phyloP scores from a whole-genome alignment of 2,888 invertebrate genomes.

The Drosophila prolongata region DNA sequence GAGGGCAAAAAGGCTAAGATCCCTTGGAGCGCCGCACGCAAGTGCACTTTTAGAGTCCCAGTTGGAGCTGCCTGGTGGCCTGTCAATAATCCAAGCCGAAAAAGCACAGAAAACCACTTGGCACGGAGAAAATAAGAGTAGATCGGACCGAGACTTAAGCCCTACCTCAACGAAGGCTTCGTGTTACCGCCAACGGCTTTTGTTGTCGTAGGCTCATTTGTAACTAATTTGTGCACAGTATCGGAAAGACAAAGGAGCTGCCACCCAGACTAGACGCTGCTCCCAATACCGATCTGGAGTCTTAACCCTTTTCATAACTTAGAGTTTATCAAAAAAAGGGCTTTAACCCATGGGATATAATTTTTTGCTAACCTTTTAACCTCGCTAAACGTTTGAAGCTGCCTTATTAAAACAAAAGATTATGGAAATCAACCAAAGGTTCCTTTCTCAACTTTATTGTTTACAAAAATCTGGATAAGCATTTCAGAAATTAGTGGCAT shows the following conservation, averaged over 20 bases:
- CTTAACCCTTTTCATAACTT: slow-evolving; percentile 16
- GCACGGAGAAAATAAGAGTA: neutral
- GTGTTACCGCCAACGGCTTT: slow-evolving; percentile 62
- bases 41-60: too few relatives aligned
- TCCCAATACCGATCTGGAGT: neutral
- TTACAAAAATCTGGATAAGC: too few relatives aligned
- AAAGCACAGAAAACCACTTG: neutral
- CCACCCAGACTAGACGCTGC: neutral
- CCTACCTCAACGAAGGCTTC: slow-evolving; percentile 51
- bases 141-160: slow-evolving; percentile 4
- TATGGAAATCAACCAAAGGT: too few relatives aligned
- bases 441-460: neutral
- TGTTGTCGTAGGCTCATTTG: slow-evolving; percentile 78
- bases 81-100: slow-evolving; percentile 54
- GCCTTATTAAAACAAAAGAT: neutral
- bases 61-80: slow-evolving; percentile 26
- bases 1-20: slow-evolving; percentile 26
- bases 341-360: neutral
- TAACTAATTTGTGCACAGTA: slow-evolving; percentile 77
- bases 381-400: too few relatives aligned
- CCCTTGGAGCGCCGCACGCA: slow-evolving; percentile 56
- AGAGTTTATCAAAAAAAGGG: too few relatives aligned
- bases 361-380: neutral
- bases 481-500: too few relatives aligned
- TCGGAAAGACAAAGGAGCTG: slow-evolving; percentile 68